Evolutionary conservation across 2,113 vertebrate species (phyloP), one percentile per base, ranked within the genome.

Genomic region (Egretta garzetta): DNA sequence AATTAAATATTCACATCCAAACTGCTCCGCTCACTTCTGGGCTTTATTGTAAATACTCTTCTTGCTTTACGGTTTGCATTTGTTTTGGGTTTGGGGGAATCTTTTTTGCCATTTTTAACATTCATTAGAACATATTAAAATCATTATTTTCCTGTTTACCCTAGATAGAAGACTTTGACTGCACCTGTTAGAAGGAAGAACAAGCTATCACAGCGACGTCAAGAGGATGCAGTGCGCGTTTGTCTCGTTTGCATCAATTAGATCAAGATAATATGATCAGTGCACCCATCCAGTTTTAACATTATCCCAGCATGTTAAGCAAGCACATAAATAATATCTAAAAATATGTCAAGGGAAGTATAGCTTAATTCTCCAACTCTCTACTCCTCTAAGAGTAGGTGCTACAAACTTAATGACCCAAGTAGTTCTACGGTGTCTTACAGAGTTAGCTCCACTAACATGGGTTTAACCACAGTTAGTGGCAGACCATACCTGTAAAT

Each of bases 401-500:
- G 20, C 22, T 21, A n/a, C 24, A 92, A 50, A 90, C 23, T n/a
- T 64, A 73, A 74, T n/a, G 14, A 68, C 35, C 10, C 39, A 56
- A 63, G 32, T 19, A 89, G 13, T 84, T 79, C 52, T 26, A 10
- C 3, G 12, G 56, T 47, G 9, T 49, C 28, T 80, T 16, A 56
- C 4, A 49, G 16, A 92, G 12, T 52, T 70, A 73, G 63, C 14
- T 85, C 28, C 45, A 37, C 62, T 32, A 76, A 13, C 53, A 21
- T 0, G 0, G 52, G 75, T 79, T 45, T 87, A 88, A 75, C 28
- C 14, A 64, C 0, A 0, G 28, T 0, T 37, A 32, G 35, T 71
- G 64, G 45, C 35, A 91, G 37, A 41, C 26, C 75, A 41, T 7
- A 66, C 11, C 32, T 47, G 23, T 26, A 95, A 94, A 75, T 33